Conservation (phyloP, 2,113 vertebrate species). For the Mugil cephalus region DNA sequence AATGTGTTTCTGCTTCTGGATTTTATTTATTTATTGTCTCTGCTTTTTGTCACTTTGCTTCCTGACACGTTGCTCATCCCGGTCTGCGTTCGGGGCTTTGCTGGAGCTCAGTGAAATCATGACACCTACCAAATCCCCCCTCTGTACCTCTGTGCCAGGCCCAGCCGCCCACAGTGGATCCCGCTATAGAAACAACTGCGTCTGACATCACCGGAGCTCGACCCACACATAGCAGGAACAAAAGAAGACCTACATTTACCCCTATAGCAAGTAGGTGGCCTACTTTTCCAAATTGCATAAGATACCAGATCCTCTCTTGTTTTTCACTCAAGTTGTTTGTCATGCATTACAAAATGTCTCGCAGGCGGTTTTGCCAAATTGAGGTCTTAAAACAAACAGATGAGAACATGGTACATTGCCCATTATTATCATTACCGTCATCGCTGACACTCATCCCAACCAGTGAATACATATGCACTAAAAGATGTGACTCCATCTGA, state of each 20-base stretch:
- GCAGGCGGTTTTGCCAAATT: conserved; percentile 40
- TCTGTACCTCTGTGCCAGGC: conserved; percentile 48
- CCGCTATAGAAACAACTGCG: conserved; percentile 48
- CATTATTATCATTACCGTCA: conserved; percentile 66
- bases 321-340: conserved; percentile 14
- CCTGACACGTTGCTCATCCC: conserved; percentile 34
- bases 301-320: conserved; percentile 39
- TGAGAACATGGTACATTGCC: conserved; percentile 67
- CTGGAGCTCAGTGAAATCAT: conserved; percentile 44
- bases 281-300: conserved; percentile 63
- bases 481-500: conserved; percentile 68
- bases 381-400: conserved; percentile 73
- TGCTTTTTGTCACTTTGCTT: conserved; percentile 27
- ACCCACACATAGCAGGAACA: conserved; percentile 71
- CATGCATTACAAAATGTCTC: conserved; percentile 53
- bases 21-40: conserved; percentile 6
- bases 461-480: conserved; percentile 69
- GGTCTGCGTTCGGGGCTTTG: conserved; percentile 41
- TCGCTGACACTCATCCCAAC: conserved; percentile 54
- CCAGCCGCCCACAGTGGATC: conserved; percentile 61
- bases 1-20: conserved; percentile 10
- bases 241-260: conserved; percentile 68
- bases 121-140: conserved; percentile 43
- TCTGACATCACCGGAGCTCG: conserved; percentile 72
- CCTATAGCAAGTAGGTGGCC: conserved; percentile 62